Conservation (phyloP, 2,113 vertebrate genomes). For the Zosterops hypoxanthus region DNA sequence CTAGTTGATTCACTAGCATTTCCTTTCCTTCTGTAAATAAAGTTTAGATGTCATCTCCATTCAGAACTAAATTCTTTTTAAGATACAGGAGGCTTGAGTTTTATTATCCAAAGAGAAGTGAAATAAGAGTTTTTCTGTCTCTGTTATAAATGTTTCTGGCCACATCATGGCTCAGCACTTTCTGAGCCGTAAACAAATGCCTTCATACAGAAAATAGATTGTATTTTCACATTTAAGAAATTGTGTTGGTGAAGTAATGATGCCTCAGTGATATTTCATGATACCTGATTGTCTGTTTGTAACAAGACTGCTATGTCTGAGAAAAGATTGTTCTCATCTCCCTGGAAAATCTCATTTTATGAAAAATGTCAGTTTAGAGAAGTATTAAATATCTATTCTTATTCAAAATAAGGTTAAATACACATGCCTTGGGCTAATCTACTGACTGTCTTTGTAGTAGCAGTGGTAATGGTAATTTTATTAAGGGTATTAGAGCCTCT, state of each 20-base stretch:
- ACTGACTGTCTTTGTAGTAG: neutral
- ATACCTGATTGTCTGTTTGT: conserved; percentile 65
- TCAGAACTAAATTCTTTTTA: neutral
- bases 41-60: neutral
- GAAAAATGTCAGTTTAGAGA: conserved; percentile 58
- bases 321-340: conserved; percentile 41
- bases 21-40: neutral
- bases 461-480: neutral
- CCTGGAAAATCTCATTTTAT: conserved; percentile 62
- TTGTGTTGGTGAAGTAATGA: conserved; percentile 59
- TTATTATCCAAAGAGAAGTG: neutral
- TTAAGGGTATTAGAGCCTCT: conserved; percentile 22
- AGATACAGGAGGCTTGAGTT: neutral
- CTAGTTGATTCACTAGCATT: neutral
- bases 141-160: neutral
- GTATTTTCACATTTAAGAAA: conserved; percentile 65
- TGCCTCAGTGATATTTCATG: conserved; percentile 65
- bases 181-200: neutral
- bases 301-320: conserved; percentile 48
- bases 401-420: conserved; percentile 52
- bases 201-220: conserved; percentile 26
- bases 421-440: conserved; percentile 2
- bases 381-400: conserved; percentile 19
- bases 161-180: neutral
- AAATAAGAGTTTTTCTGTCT: neutral